Base-by-base conservation (phyloP, 2,888 invertebrate genomes). In the Watsonalla binaria region DNA sequence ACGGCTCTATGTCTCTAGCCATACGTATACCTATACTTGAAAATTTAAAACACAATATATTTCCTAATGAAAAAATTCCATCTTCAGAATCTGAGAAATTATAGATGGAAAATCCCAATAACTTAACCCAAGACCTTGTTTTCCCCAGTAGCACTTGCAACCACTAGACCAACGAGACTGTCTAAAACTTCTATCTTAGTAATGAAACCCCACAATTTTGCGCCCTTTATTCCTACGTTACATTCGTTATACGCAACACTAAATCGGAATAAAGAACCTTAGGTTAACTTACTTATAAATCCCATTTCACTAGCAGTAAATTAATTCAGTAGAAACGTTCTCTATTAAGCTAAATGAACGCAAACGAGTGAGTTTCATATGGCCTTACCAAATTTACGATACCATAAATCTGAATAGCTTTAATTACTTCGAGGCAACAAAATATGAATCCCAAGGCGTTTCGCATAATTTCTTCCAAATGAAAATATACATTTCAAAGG, bases 351-450 rank as follows among this genome's bases (percentile, higher is more conserved):
- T 48, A 54, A 54, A 54, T 51, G 51, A 54, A 54, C 48, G 15
- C 45, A 53, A 53, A 49, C 46, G 48, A 48, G 35, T 46, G 45
- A 15, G 35, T 51, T 35, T 46, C 45, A 45, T 33, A 46, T 13
- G 35, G 11, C 15, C 51, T 37, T 33, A 59, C 55, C 58, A 59
- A 65, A 63, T 72, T 72, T 71, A 76, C 63, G 72, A 61, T 54
- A 58, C 60, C 63, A 74, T 76, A 76, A 74, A 76, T 76, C 68
- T 59, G 64, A 71, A 70, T 64, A 60, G 66, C 65, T 71, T 74
- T 76, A 78, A 80, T 78, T 74, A 76, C 74, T 71, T 67, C 60
- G 59, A 68, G 60, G 66, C 63, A 74, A 73, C 71, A 75, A 75
- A 75, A 74, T 49, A 49, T 65, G 68, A 68, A 75, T 75, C 73